phyloP scores from a whole-genome alignment of 2,888 invertebrate genomes.

The Chymomyza caudatula region DNA sequence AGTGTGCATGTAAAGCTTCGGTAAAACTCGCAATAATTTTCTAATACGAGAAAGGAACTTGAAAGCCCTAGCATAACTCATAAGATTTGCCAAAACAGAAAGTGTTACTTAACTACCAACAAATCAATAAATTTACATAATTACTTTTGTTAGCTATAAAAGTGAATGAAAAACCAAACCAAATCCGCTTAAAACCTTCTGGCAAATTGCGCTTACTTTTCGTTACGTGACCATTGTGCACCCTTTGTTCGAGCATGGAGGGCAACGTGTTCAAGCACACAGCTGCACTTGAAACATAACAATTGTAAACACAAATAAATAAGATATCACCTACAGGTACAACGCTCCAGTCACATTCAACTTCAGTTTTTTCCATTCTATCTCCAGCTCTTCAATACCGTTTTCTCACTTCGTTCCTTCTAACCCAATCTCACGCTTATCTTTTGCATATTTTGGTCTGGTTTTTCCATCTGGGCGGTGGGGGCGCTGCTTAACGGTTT shows the following conservation, averaged over 20 bases:
- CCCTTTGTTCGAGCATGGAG: not conserved
- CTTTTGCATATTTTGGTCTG: not conserved
- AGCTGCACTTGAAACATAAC: slow-evolving; percentile 20
- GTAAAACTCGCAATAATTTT: too few relatives aligned
- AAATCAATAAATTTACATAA: too few relatives aligned
- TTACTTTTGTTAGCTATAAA: too few relatives aligned
- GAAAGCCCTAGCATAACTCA: too few relatives aligned
- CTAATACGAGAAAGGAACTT: too few relatives aligned
- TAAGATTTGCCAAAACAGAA: too few relatives aligned
- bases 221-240: not conserved
- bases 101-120: too few relatives aligned
- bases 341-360: not conserved
- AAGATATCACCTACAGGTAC: slow-evolving; percentile 26
- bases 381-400: not conserved
- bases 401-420: not conserved
- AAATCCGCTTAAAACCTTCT: too few relatives aligned
- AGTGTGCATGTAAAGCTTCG: too few relatives aligned
- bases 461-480: not conserved
- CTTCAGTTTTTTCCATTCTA: not conserved
- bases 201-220: too few relatives aligned
- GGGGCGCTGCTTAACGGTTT: not conserved
- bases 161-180: too few relatives aligned
- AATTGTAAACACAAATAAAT: slow-evolving; percentile 16
- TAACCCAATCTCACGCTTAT: not conserved
- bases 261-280: slow-evolving; percentile 16